Conservation (phyloP, 2,888 invertebrate genomes). For the Phyto melanocephala region DNA sequence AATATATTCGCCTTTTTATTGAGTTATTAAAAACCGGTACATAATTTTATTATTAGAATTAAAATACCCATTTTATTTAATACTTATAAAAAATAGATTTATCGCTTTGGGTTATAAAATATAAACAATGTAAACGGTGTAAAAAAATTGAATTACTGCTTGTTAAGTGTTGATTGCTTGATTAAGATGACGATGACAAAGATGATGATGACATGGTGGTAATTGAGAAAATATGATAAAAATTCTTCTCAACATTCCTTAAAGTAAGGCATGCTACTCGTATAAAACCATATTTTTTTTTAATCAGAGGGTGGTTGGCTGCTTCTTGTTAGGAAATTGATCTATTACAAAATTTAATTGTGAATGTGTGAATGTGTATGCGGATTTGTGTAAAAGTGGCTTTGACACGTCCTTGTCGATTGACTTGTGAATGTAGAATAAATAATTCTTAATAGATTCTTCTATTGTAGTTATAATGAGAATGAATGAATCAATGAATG, state of each 20-base stretch:
- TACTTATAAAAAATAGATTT: too few species aligned
- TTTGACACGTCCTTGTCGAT: slow-evolving; percentile 63
- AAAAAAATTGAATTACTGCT: slow-evolving; percentile 59
- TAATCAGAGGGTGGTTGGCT: slow-evolving; percentile 18
- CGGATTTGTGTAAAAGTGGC: slow-evolving; percentile 27
- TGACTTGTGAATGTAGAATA: slow-evolving; percentile 54
- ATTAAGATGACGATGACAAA: slow-evolving; percentile 38
- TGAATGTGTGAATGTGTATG: slow-evolving; percentile 11
- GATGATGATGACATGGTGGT: slow-evolving; percentile 44
- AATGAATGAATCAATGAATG: not conserved
- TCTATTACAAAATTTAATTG: slow-evolving; percentile 56
- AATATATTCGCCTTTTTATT: too few species aligned
- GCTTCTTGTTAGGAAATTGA: slow-evolving; percentile 34
- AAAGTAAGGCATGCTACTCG: slow-evolving; percentile 29
- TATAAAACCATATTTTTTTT: not conserved
- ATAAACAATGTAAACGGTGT: slow-evolving; percentile 43
- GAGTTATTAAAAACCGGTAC: too few species aligned
- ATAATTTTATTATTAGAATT: too few species aligned
- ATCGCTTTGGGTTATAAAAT: too few species aligned
- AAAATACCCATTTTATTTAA: too few species aligned
- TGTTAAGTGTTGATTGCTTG: slow-evolving; percentile 57
- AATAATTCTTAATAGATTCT: slow-evolving; percentile 47
- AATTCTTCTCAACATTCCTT: slow-evolving; percentile 47
- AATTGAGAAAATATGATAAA: slow-evolving; percentile 48
- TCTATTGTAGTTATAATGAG: slow-evolving; percentile 17